phyloP scores from a whole-genome alignment of 1,140 invertebrate genomes.

The Steinernema khuongi region DNA sequence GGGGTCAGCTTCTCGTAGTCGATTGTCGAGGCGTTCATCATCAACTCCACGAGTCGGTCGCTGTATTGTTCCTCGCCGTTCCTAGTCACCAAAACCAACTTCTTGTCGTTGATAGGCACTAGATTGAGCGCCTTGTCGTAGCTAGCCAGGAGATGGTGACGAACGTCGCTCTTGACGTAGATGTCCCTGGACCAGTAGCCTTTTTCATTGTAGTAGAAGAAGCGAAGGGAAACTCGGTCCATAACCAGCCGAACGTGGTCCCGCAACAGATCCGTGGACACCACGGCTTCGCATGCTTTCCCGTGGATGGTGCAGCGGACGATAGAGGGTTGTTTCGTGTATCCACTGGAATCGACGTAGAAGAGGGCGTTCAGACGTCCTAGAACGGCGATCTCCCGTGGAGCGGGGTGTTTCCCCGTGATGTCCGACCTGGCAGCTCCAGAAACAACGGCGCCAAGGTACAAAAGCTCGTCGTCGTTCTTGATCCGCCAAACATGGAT shows the following conservation, averaged over 20 bases:
- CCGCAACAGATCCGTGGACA: background rate
- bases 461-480: background rate
- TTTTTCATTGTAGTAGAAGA: background rate
- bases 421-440: background rate
- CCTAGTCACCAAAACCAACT: background rate
- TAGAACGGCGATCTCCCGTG: background rate
- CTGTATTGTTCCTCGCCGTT: background rate
- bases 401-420: background rate
- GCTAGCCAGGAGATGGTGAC: background rate
- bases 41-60: background rate
- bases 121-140: background rate
- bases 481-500: slow-evolving; percentile 2
- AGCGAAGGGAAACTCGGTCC: background rate
- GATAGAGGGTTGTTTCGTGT: background rate
- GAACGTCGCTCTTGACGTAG: background rate
- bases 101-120: background rate
- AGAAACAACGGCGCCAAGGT: background rate
- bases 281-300: background rate
- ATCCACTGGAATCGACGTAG: slow-evolving; percentile 2
- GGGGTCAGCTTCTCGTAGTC: slow-evolving; percentile 6
- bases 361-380: background rate
- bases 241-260: background rate
- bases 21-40: background rate
- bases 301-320: background rate
- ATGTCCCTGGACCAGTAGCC: background rate